A percentile compares a stretch with the other conserved stretches of the same genome.
These are phyloP conservation scores for Chaetophractus vellerosus DNA, from an alignment of 2,797 vertebrate species.

Conservation along the genomic window DNA sequence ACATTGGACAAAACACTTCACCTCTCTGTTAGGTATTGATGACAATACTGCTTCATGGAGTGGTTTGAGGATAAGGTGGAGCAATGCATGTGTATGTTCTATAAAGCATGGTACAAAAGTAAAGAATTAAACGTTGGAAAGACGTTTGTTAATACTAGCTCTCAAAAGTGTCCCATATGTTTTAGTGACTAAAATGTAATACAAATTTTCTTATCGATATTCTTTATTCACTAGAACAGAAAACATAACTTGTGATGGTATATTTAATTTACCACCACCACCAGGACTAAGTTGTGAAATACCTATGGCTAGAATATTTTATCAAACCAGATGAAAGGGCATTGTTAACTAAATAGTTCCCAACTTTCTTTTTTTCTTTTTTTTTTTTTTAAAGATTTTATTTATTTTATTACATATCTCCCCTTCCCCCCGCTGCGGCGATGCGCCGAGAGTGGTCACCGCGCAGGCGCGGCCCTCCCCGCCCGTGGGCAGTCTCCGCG, in stretches of 20 bases:
- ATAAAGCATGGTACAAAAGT: neutral
- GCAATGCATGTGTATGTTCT: neutral
- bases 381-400: too few relatives aligned
- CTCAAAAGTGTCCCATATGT: neutral
- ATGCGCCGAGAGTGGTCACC: too few relatives aligned
- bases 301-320: too few relatives aligned
- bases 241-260: neutral
- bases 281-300: too few relatives aligned
- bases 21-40: neutral
- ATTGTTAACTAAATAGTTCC: neutral
- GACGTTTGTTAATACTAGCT: neutral
- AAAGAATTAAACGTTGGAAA: neutral
- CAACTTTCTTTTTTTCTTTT: too few relatives aligned
- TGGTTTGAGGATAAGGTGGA: neutral
- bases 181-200: conserved; percentile 7
- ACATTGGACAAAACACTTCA: neutral
- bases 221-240: neutral
- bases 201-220: neutral
- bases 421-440: too few relatives aligned
- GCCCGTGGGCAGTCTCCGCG: too few relatives aligned
- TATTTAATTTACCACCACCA: too few relatives aligned
- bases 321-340: neutral
- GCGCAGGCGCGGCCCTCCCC: too few relatives aligned
- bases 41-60: neutral
- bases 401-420: too few relatives aligned